A percentile compares a stretch with the other conserved stretches of the same genome.
These are phyloP conservation scores for Caenorhabditis sp. DNA, from an alignment of 2,888 invertebrate species.

Conservation along the genomic window DNA sequence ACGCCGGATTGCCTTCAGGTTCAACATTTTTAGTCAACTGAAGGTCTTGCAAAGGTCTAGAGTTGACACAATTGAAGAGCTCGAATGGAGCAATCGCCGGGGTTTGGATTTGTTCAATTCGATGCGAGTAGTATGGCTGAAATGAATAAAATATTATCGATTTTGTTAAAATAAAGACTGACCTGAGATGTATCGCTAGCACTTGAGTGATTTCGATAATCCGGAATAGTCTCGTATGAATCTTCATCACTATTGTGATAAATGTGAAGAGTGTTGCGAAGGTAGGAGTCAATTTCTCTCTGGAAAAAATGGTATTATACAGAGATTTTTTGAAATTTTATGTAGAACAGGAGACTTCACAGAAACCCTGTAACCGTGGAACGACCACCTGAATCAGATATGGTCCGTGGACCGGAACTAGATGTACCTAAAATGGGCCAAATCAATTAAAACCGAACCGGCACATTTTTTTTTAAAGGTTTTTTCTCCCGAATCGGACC, in stretches of 20 bases:
- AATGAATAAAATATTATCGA: neutral
- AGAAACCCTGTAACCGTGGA: too few species aligned
- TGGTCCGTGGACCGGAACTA: too few species aligned
- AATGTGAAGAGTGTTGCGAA: constrained; percentile 6
- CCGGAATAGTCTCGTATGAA: constrained; percentile 28
- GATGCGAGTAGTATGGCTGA: constrained; percentile 3
- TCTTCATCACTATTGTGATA: constrained; percentile 17
- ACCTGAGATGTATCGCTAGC: constrained; percentile 21
- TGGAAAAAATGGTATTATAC: too few species aligned
- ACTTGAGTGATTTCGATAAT: constrained; percentile 16
- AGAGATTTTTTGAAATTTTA: too few species aligned
- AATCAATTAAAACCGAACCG: too few species aligned
- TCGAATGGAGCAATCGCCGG: constrained; percentile 23
- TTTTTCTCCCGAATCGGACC: too few species aligned
- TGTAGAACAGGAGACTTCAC: too few species aligned
- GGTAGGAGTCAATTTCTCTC: constrained; percentile 25
- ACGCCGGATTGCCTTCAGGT: constrained; percentile 17
- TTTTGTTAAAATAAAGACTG: constrained; percentile 2
- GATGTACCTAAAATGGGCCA: too few species aligned
- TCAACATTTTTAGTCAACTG: constrained; percentile 12
- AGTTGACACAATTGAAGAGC: constrained; percentile 12
- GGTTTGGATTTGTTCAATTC: constrained; percentile 2
- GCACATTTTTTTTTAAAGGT: too few species aligned
- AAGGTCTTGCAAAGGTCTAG: constrained; percentile 20
- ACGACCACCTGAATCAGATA: too few species aligned